Base-by-base conservation (phyloP, 2,797 vertebrate species). In the Phalloptychus januarius region DNA sequence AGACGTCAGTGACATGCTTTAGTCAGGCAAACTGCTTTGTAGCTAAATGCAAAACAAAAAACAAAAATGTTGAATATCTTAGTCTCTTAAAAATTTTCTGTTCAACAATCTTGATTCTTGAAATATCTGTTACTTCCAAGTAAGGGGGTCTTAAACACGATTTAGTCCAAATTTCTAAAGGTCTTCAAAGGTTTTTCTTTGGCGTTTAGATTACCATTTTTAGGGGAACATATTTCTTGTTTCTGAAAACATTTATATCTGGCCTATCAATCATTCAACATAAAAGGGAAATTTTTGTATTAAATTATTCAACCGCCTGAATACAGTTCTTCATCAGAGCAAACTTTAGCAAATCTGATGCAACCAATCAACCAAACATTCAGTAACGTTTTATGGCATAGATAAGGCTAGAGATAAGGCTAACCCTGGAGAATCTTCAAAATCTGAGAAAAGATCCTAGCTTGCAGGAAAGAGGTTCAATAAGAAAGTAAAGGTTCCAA, bases 1-100 rank as follows among this genome's bases (percentile, higher is more conserved):
- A 79, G 74, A 36, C 40, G 52, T 82, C 79, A 58, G 45, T 50
- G 42, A 25, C n/a, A 84, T 56, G 33, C 18, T 71, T 74, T 16
- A 73, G 76, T 71, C 31, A 54, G 25, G 28, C 58, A 76, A 20
- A 38, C 18, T 63, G 20, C 42, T 12, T 77, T 76, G 72, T 28
- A 31, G 31, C 42, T 38, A 10, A 52, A 45, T 72, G 7, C 40
- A 65, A 72, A 69, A 83, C 44, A 0, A 0, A 65, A 6, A 42
- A 42, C n/a, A n/a, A 58, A 56, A 7, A 61, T 40, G 74, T 44
- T 45, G 5, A 79, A 33, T 54, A 75, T 72, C 38, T 8, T 6
- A 54, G 54, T 15, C 44, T 75, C 31, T 72, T 4, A 52, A 25
- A 25, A 25, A 25, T 25, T 2, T 42, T 13, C 65, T 42, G 20